Evolutionary conservation across 2,797 vertebrate genomes (phyloP), one percentile per base, ranked within the genome.

Genomic region (Mormyrus hasselquistii): DNA sequence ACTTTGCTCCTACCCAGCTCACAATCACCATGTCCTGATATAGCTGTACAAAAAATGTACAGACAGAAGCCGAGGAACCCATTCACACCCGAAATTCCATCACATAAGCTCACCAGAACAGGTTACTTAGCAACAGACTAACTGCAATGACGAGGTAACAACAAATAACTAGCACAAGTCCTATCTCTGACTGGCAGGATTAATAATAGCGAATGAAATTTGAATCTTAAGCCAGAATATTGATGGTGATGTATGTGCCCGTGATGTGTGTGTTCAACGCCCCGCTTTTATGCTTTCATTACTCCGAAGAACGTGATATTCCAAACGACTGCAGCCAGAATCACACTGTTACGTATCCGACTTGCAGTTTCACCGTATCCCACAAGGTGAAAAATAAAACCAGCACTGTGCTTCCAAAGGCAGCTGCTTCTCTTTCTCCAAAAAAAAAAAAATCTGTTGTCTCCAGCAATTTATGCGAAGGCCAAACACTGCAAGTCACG

Each of bases 61-160:
- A 73, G 65, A 38, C 65, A 44, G 73, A 79, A n/a, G 16, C 38
- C 5, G 34, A 79, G 34, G 41, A 79, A 79, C 38, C 73, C 73
- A n/a, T 79, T 44, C 73, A 44, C 38, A 79, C 73, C 16, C 34
- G 82, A 49, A 94, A 96, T 96, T 93, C 93, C 94, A 93, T 94
- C 90, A 94, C 95, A 91, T 88, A 69, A 89, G 90, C 55, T 90
- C 76, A 65, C 89, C 88, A 22, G 57, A 10, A 52, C 87, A n/a
- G 50, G 85, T 87, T 87, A 87, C 50, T 57, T 87, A 87, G 50
- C 85, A 87, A 87, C 85, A 59, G 50, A 49, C 16, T 55, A 29
- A 22, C 44, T 29, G 88, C 25, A 34, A 62, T 7, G 57, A 34
- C 84, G 85, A 79, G 73, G 76, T 50, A 85, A 83, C 83, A 89